Evolutionary conservation across 2,888 invertebrate species (phyloP).

Genomic region (Sminthurinus aureus): DNA sequence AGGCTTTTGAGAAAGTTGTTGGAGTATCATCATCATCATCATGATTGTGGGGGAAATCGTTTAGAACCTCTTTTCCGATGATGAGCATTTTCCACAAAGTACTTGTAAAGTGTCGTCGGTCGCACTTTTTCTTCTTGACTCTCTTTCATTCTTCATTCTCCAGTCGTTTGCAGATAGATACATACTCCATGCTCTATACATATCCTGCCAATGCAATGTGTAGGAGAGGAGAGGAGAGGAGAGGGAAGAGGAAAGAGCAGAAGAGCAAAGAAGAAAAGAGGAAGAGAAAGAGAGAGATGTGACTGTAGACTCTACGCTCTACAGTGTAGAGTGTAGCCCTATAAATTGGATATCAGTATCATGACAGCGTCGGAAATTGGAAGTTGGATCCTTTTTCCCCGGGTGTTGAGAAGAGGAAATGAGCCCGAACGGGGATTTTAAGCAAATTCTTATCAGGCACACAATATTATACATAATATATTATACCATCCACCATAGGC

Average conservation of each 20-base stretch:
- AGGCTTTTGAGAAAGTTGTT: constrained; percentile 41
- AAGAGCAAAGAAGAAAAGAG: constrained; percentile 35
- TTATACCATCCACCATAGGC: not conserved
- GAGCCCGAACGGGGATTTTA: constrained; percentile 60
- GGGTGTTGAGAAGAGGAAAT: constrained; percentile 59
- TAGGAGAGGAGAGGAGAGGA: too few relatives aligned
- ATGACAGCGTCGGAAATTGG: constrained; percentile 61
- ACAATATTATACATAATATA: not conserved
- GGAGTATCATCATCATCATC: constrained; percentile 43
- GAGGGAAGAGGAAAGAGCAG: constrained; percentile 44
- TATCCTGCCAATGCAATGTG: too few relatives aligned
- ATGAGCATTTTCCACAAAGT: constrained; percentile 60
- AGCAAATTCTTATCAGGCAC: constrained; percentile 59
- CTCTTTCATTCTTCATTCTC: too few relatives aligned
- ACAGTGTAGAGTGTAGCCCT: too few relatives aligned
- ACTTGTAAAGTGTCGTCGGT: constrained; percentile 46
- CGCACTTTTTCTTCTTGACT: too few relatives aligned
- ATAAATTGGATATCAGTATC: constrained; percentile 61
- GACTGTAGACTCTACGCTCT: too few relatives aligned
- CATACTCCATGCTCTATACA: too few relatives aligned
- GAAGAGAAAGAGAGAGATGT: constrained; percentile 50
- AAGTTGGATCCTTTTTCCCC: constrained; percentile 57
- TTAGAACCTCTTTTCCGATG: constrained; percentile 60
- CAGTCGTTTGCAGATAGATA: too few relatives aligned
- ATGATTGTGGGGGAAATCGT: constrained; percentile 56